Conservation (phyloP, 2,113 vertebrate genomes). For the Xenopus laevis region DNA sequence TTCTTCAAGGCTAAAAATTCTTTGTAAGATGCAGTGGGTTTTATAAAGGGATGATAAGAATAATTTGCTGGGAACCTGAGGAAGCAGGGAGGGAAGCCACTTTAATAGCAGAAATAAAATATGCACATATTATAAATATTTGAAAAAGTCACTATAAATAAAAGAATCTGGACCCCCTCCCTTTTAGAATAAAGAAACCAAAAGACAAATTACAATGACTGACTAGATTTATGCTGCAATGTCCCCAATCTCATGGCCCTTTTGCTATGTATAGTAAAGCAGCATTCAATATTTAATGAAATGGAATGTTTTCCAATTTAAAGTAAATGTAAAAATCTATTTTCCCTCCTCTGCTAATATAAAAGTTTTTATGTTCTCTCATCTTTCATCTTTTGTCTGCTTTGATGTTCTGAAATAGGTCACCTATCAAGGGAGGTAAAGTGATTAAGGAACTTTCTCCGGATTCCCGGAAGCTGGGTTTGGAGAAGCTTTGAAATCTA, state of each 20-base stretch:
- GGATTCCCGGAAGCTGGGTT: neutral
- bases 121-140: too few relatives aligned
- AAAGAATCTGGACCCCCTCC: too few relatives aligned
- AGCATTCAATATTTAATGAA: constrained; percentile 29
- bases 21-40: too few relatives aligned
- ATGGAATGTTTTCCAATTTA: constrained; percentile 23
- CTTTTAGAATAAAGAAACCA: too few relatives aligned
- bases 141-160: too few relatives aligned
- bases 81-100: too few relatives aligned
- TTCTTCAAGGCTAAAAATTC: too few relatives aligned
- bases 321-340: constrained; percentile 22
- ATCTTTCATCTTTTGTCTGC: constrained; percentile 31
- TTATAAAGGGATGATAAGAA: too few relatives aligned
- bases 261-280: constrained; percentile 33
- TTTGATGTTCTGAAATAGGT: constrained; percentile 35
- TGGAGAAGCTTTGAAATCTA: too few relatives aligned
- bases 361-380: constrained; percentile 14
- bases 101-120: too few relatives aligned
- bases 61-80: too few relatives aligned
- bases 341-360: constrained; percentile 13
- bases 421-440: constrained; percentile 34
- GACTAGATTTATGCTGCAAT: neutral
- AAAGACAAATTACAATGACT: too few relatives aligned
- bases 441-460: constrained; percentile 22
- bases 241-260: neutral